Base-by-base conservation (phyloP, 1,140 invertebrate genomes). In the Conus betulinus region DNA sequence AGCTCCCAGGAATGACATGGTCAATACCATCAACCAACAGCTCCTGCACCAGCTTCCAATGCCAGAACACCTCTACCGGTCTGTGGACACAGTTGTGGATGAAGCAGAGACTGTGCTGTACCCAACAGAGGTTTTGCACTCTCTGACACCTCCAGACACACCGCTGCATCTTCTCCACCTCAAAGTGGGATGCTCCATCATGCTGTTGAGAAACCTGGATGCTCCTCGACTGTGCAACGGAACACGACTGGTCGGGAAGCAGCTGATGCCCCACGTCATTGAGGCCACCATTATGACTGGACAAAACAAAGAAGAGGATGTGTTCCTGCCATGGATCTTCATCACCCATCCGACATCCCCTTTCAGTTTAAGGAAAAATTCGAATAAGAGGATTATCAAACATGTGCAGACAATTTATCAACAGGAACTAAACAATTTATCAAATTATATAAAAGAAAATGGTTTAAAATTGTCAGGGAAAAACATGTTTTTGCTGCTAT, bases 151-250 rank as follows among this genome's bases (percentile, higher is more conserved):
- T 27, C 90, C 92, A 53, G 94, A 95, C 11, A 60, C 94, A 17
- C 95, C 95, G 23, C 93, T 93, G 25, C 95, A 96, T 90, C 90
- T 90, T 86, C 89, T 96, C 11, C 87, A 86, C 25, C 86, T 96
- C 13, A 96, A 95, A 92, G 63, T 91, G 53, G 93, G 94, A 13
- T 39, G 87, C 10, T 88, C 91, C 52, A 88, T 96, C 5, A 95
- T 96, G 88, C 88, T 96, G 13, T 84, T 96, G 3, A 51, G 95
- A 60, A 96, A 96, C 89, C 39, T 95, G 7, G 89, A 94, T 88
- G 81, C 92, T 17, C 87, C 79, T 11, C 53, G 84, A 86, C 88
- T 95, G 0, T 94, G 93, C 88, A 95, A 95, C 91, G 95, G 95
- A 4, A 95, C 95, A 8, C 84, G 95, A 88, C 88, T 95, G 7